Conservation (phyloP, 2,113 vertebrate genomes). For the Vidua macroura region DNA sequence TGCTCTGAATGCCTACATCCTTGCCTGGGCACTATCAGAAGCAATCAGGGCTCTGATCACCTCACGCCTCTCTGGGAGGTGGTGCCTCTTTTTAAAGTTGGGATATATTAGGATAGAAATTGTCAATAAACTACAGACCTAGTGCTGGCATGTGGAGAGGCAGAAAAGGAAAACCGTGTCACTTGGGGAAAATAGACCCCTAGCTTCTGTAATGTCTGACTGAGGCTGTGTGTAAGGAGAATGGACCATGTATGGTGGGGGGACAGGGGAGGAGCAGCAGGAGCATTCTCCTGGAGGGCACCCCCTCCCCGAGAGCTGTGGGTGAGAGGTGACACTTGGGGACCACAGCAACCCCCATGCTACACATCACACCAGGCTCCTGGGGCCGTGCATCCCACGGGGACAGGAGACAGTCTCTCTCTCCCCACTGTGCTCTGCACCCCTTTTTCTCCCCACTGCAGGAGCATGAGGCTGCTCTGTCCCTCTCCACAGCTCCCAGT, state of each 20-base stretch:
- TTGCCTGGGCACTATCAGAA: constrained; percentile 3
- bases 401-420: neutral
- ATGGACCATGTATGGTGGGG: accelerated
- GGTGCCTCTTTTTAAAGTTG: constrained; percentile 14
- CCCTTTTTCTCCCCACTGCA: neutral
- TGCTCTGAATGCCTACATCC: neutral
- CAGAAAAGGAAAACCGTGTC: neutral
- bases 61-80: neutral
- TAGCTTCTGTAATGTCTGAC: neutral
- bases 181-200: neutral
- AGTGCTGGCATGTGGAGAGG: neutral
- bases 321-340: neutral
- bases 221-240: neutral
- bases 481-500: neutral
- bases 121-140: constrained; percentile 18
- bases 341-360: accelerated
- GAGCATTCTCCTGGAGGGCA: neutral
- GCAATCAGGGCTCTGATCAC: neutral
- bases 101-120: constrained; percentile 10
- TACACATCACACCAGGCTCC: accelerated
- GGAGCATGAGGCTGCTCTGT: neutral
- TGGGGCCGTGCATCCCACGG: accelerated
- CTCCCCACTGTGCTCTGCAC: neutral
- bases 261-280: neutral
- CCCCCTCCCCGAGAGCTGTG: accelerated